phyloP scores from a whole-genome alignment of 2,797 vertebrate species.

The Periparus ater region DNA sequence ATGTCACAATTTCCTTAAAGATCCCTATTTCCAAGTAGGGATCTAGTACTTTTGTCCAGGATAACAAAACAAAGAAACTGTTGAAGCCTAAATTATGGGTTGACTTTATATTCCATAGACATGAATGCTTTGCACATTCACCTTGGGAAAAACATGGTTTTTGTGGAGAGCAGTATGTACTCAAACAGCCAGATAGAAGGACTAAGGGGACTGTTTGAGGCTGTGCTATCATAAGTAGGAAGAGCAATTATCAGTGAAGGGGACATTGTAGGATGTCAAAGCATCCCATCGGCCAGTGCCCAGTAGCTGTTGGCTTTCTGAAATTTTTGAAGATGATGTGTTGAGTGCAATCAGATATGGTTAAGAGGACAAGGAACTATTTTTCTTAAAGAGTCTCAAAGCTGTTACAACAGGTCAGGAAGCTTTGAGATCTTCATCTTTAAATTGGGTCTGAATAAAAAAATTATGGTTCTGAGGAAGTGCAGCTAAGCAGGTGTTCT shows the following conservation, averaged over 20 bases:
- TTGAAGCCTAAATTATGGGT: neutral
- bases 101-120: neutral
- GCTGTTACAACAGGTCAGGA: neutral
- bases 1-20: neutral
- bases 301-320: neutral
- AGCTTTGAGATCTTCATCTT: neutral
- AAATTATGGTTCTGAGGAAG: neutral
- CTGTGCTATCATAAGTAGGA: fast-evolving
- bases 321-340: neutral
- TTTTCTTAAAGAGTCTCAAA: neutral
- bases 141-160: neutral
- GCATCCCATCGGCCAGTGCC: neutral
- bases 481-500: neutral
- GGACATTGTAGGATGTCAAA: neutral
- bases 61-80: neutral
- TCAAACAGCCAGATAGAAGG: neutral
- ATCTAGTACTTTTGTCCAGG: neutral
- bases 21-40: neutral
- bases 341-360: neutral
- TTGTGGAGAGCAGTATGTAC: neutral
- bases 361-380: neutral
- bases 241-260: neutral
- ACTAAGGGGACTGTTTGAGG: neutral
- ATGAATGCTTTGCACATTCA: neutral
- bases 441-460: neutral